These are phyloP conservation scores for Pararge aegeria DNA, from an alignment of 1,140 invertebrate genomes.

Conservation along the genomic window DNA sequence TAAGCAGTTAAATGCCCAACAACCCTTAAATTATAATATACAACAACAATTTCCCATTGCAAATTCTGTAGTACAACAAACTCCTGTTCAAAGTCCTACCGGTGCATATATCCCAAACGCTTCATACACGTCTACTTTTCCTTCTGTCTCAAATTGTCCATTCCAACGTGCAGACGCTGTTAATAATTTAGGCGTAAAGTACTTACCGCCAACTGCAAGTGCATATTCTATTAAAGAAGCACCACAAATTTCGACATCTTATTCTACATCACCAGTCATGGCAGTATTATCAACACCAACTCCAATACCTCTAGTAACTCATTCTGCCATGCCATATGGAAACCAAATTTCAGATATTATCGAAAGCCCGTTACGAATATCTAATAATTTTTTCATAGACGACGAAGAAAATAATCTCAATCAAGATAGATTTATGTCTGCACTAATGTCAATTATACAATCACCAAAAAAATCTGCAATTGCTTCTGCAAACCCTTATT, in stretches of 20 bases:
- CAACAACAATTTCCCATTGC: slow-evolving; percentile 8
- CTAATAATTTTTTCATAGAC: slow-evolving; percentile 1
- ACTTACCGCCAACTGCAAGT: neutral
- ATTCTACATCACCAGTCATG: neutral
- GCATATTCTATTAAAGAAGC: slow-evolving; percentile 6
- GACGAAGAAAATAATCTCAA: slow-evolving; percentile 3
- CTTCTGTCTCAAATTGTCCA: slow-evolving; percentile 17
- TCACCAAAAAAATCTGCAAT: slow-evolving; percentile 1
- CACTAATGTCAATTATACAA: slow-evolving; percentile 19
- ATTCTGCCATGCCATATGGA: slow-evolving; percentile 11
- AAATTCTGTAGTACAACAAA: slow-evolving; percentile 10
- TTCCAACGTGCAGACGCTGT: slow-evolving; percentile 8
- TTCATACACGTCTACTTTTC: slow-evolving; percentile 12
- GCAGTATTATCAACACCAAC: slow-evolving; percentile 21
- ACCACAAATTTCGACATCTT: slow-evolving; percentile 11
- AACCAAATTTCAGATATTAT: slow-evolving; percentile 7
- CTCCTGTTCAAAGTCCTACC: slow-evolving; percentile 14
- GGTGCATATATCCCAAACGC: slow-evolving; percentile 5
- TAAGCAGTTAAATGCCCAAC: neutral
- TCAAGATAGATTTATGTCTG: slow-evolving; percentile 5
- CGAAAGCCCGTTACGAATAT: slow-evolving; percentile 9
- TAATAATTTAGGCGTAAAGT: slow-evolving; percentile 14
- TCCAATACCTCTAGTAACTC: slow-evolving; percentile 3
- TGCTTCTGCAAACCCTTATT: neutral
- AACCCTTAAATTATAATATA: slow-evolving; percentile 5